Conservation (phyloP, 1,140 invertebrate species). For the Notospermus geniculatus region DNA sequence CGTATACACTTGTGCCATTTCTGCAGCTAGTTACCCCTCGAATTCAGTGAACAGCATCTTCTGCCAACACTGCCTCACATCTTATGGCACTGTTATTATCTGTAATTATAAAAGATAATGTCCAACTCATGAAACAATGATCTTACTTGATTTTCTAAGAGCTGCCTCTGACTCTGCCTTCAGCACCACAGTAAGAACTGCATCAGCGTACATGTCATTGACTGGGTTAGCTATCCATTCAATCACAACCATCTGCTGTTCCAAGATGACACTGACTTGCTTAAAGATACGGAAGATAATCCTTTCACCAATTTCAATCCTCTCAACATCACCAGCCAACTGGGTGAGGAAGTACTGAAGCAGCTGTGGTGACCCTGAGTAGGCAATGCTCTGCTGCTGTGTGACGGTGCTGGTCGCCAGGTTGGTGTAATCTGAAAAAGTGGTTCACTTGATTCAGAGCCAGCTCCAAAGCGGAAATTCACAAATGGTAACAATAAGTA, state of each 20-base stretch:
- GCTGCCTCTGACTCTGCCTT: conserved; percentile 43
- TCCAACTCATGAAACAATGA: too few species aligned
- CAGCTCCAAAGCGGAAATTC: background rate
- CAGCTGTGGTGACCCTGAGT: conserved; percentile 72
- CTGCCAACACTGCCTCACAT: too few species aligned
- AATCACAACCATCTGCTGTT: conserved; percentile 78
- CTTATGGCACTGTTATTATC: too few species aligned
- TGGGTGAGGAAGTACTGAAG: conserved; percentile 82
- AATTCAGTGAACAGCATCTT: too few species aligned
- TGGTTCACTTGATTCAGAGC: background rate
- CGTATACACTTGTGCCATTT: too few species aligned
- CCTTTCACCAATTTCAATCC: conserved; percentile 66
- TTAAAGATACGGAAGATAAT: conserved; percentile 68
- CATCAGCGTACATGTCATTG: conserved; percentile 97
- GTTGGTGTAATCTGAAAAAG: conserved; percentile 84
- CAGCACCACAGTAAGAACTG: conserved; percentile 72
- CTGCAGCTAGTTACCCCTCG: too few species aligned
- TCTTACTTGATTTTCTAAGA: too few species aligned
- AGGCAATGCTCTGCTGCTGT: conserved; percentile 77
- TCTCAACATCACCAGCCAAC: conserved; percentile 77
- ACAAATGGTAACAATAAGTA: too few species aligned
- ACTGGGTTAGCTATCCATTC: conserved; percentile 94
- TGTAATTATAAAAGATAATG: too few species aligned
- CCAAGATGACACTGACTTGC: conserved; percentile 78
- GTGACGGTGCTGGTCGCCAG: conserved; percentile 88